phyloP scores from a whole-genome alignment of 1,140 invertebrate species.

The Dendrolimus kikuchii region DNA sequence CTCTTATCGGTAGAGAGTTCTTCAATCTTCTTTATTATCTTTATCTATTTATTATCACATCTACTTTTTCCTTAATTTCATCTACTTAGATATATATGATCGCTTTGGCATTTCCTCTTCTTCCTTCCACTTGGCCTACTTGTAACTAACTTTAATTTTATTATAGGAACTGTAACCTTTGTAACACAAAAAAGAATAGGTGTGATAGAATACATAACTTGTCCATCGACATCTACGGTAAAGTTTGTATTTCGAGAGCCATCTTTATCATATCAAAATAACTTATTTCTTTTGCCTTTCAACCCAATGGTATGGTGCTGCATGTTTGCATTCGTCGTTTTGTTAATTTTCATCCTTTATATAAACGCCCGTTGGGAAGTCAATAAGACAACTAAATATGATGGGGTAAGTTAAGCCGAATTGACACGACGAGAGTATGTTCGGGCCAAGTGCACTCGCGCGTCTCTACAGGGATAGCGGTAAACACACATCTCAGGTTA shows the following conservation, averaged over 20 bases:
- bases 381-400: slow-evolving; percentile 14
- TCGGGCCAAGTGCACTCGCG: too few species aligned
- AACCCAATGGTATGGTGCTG: slow-evolving; percentile 73
- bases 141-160: slow-evolving; percentile 3
- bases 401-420: slow-evolving; percentile 16
- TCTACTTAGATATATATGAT: too few species aligned
- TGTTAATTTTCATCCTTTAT: slow-evolving; percentile 58
- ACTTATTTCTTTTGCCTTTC: slow-evolving; percentile 77
- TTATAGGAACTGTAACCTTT: slow-evolving; percentile 72
- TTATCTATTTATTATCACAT: too few species aligned
- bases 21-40: too few species aligned
- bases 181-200: slow-evolving; percentile 68
- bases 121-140: slow-evolving; percentile 1
- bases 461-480: too few species aligned
- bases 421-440: too few species aligned
- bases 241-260: slow-evolving; percentile 77
- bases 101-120: too few species aligned
- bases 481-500: too few species aligned
- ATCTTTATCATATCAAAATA: slow-evolving; percentile 75
- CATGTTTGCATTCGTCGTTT: slow-evolving; percentile 53
- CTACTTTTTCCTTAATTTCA: too few species aligned
- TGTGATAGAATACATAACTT: slow-evolving; percentile 73
- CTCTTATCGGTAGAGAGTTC: too few species aligned
- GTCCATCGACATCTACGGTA: slow-evolving; percentile 67
- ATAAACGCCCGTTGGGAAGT: slow-evolving; percentile 54